Conservation (phyloP, 2,888 invertebrate genomes). For the Tipula helvola region DNA sequence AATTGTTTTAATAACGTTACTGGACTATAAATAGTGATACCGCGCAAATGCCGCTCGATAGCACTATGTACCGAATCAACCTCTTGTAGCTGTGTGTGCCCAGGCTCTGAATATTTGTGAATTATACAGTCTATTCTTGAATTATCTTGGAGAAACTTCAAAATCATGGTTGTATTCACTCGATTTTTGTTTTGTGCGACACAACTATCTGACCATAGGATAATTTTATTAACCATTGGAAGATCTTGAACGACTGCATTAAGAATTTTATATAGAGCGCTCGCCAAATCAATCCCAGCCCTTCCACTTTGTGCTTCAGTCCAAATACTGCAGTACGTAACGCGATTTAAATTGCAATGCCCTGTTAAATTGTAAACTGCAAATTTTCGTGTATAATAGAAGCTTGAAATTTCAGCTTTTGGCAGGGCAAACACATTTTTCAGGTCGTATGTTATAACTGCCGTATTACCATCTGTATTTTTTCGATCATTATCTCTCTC, state of each 20-base stretch:
- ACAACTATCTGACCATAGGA: background rate
- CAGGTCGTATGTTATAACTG: background rate
- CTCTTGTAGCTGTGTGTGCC: background rate
- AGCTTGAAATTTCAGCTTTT: too few species aligned
- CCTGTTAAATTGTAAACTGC: too few species aligned
- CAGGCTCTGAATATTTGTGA: background rate
- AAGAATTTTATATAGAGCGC: background rate
- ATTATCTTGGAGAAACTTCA: background rate
- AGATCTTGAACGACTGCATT: background rate
- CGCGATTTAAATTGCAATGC: too few species aligned
- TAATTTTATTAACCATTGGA: background rate
- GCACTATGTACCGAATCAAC: too few species aligned
- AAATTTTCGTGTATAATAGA: too few species aligned
- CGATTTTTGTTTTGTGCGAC: too few species aligned
- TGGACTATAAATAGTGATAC: too few species aligned
- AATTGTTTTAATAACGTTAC: too few species aligned
- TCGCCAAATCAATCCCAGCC: background rate
- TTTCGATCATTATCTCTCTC: conserved; percentile 5
- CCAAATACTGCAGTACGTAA: background rate
- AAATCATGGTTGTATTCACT: too few species aligned
- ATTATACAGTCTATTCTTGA: background rate
- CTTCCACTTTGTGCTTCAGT: background rate
- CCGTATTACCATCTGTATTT: background rate
- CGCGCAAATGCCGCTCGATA: too few species aligned
- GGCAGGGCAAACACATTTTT: background rate